Conservation (phyloP, 2,797 vertebrate species). For the Thaleichthys pacificus region DNA sequence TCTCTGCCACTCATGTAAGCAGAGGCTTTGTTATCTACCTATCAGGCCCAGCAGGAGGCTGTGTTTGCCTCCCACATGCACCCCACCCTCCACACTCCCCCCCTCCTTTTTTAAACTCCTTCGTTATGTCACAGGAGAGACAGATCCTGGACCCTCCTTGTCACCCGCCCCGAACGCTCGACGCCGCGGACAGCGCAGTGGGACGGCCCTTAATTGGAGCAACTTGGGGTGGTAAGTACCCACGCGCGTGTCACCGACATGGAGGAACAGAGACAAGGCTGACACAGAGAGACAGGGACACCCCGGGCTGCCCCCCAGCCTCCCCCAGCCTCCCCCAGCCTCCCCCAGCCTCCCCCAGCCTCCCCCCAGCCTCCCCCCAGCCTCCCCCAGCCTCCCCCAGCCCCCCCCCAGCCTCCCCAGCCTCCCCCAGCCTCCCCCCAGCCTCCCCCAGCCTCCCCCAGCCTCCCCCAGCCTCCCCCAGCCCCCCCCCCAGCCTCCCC, state of each 20-base stretch:
- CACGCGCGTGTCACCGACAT: constrained; percentile 80
- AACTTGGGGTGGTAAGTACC: constrained; percentile 86
- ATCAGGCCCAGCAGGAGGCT: constrained; percentile 70
- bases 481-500: constrained; percentile 25
- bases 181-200: constrained; percentile 86
- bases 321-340: constrained; percentile 33
- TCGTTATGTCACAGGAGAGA: constrained; percentile 91
- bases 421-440: constrained; percentile 41
- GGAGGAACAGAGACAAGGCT: constrained; percentile 75
- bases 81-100: constrained; percentile 1
- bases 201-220: constrained; percentile 97
- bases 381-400: background rate
- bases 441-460: constrained; percentile 37
- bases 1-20: constrained; percentile 78
- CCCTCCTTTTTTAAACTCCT: constrained; percentile 74
- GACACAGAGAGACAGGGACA: constrained; percentile 77
- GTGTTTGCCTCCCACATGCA: constrained; percentile 64
- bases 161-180: constrained; percentile 84
- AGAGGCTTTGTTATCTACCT: constrained; percentile 76
- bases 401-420: constrained; percentile 37
- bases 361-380: constrained; percentile 20
- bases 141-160: constrained; percentile 93
- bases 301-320: constrained; percentile 38
- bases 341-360: constrained; percentile 47
- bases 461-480: too few relatives aligned